Evolutionary conservation across 1,140 invertebrate genomes (phyloP).

Genomic region (Anastatus disparis): DNA sequence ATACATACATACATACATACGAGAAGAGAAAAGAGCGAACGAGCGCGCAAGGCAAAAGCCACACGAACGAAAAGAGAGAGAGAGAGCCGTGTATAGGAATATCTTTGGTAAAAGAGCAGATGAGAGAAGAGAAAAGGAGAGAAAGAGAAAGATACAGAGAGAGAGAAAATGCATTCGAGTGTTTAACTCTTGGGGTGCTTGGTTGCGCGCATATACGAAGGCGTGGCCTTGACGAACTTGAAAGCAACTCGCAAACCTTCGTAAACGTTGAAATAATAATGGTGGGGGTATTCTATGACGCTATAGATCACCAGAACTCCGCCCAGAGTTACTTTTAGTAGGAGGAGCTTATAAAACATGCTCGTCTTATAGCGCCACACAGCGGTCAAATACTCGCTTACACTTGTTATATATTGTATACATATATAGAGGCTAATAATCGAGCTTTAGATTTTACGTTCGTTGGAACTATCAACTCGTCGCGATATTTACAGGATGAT

Average conservation of each 20-base stretch:
- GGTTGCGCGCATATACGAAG: slow-evolving; percentile 26
- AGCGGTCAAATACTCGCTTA: no score
- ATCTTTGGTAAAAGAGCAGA: no score
- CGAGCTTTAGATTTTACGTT: slow-evolving; percentile 8
- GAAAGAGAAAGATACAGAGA: background rate
- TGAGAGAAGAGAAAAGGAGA: background rate
- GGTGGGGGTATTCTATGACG: slow-evolving; percentile 65
- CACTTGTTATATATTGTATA: no score
- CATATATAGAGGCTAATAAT: background rate
- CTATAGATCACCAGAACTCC: slow-evolving; percentile 65
- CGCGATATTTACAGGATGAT: no score
- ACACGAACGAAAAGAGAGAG: slow-evolving; percentile 8
- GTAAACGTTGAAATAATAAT: background rate
- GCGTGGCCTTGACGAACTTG: slow-evolving; percentile 44
- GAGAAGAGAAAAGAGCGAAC: slow-evolving; percentile 29
- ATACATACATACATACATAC: background rate
- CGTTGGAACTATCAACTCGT: no score
- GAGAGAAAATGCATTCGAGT: background rate
- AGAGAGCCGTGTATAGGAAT: background rate
- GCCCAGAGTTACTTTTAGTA: slow-evolving; percentile 43
- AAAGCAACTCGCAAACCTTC: slow-evolving; percentile 17
- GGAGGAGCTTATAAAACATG: slow-evolving; percentile 44
- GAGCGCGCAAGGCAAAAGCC: slow-evolving; percentile 45
- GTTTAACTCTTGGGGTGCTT: background rate
- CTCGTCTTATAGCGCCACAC: slow-evolving; percentile 54